These are phyloP conservation scores for Benitochromis conjunctus DNA, from an alignment of 2,113 vertebrate species.

Conservation along the genomic window DNA sequence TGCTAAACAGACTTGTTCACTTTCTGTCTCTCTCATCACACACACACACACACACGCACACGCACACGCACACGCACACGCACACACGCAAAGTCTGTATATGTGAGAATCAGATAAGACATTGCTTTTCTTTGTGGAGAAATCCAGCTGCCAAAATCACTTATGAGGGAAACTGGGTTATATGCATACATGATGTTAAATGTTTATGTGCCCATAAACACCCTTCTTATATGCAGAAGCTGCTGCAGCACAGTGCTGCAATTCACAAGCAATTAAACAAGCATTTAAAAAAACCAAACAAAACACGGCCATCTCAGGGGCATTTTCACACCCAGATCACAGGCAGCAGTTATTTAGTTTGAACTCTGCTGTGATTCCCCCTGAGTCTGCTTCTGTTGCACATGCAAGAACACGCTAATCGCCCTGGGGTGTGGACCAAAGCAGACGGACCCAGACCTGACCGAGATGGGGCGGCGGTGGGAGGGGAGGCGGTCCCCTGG, in stretches of 20 bases:
- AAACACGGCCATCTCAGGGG: not conserved
- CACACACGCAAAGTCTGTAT: not conserved
- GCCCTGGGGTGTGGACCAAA: conserved; percentile 10
- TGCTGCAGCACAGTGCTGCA: not conserved
- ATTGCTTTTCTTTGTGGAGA: not conserved
- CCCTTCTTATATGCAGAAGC: not conserved
- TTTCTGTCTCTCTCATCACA: not conserved
- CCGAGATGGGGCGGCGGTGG: not conserved
- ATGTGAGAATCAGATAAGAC: not conserved
- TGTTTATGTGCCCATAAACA: not conserved
- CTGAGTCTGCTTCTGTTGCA: not conserved
- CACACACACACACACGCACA: not conserved
- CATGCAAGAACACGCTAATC: not conserved
- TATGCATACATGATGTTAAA: not conserved
- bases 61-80: not conserved
- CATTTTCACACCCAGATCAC: conserved; percentile 15
- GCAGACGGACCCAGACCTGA: not conserved
- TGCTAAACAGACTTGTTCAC: not conserved
- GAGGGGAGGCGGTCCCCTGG: not conserved
- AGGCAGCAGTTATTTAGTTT: not conserved
- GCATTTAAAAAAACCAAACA: not conserved
- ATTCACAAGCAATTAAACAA: not conserved
- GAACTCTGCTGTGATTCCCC: not conserved
- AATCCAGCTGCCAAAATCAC: not conserved
- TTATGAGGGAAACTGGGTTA: not conserved